phyloP scores from a whole-genome alignment of 1,140 invertebrate species.

The Lysiphlebus fabarum region DNA sequence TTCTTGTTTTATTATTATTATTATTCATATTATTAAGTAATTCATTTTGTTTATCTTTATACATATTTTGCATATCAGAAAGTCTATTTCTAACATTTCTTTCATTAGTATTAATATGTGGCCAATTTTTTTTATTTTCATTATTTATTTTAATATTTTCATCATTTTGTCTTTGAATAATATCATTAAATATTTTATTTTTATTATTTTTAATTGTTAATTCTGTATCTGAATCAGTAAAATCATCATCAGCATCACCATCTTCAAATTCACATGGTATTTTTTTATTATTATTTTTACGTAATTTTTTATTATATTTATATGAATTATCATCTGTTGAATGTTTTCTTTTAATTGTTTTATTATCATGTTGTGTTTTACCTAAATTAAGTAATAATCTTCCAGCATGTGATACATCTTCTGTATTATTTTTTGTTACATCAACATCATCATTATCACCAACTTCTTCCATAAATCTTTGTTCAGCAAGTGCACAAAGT shows the following conservation, averaged over 20 bases:
- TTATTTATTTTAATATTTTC: conserved; percentile 15
- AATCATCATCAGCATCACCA: conserved; percentile 22
- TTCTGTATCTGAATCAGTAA: conserved; percentile 35
- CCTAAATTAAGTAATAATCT: conserved; percentile 34
- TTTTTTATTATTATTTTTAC: too few relatives aligned
- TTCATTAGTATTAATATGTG: conserved; percentile 70
- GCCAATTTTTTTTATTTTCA: not conserved
- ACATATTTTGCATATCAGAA: conserved; percentile 76
- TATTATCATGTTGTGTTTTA: conserved; percentile 28
- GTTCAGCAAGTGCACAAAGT: conserved; percentile 80
- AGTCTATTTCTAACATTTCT: conserved; percentile 74
- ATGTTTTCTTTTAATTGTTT: conserved; percentile 29
- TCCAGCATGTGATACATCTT: conserved; percentile 36
- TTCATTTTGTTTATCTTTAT: conserved; percentile 79
- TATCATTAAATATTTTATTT: not conserved
- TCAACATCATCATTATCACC: conserved; percentile 43
- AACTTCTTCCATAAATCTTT: conserved; percentile 74
- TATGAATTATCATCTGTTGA: conserved; percentile 16
- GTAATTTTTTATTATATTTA: conserved; percentile 11
- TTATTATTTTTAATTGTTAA: conserved; percentile 5
- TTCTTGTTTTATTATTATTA: conserved; percentile 27
- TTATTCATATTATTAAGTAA: conserved; percentile 62
- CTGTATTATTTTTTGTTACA: conserved; percentile 22
- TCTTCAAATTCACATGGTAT: conserved; percentile 7
- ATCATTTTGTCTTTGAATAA: conserved; percentile 31